Conservation (phyloP, 2,888 invertebrate species). For the Xestoiulus laeticollis region DNA sequence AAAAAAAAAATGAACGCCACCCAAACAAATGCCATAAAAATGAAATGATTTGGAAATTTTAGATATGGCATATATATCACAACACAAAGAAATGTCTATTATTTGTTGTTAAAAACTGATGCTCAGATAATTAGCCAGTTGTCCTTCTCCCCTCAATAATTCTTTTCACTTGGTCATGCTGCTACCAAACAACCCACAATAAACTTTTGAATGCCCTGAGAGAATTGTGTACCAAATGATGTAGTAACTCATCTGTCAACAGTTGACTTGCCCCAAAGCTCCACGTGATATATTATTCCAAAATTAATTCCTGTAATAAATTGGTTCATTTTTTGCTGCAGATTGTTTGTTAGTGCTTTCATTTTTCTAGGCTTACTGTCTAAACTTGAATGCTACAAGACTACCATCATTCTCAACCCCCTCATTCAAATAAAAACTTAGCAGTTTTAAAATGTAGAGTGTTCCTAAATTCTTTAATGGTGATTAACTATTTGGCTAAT, state of each 20-base stretch:
- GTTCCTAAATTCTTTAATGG: too few relatives aligned
- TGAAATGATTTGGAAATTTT: not conserved
- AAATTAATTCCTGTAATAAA: slow-evolving; percentile 53
- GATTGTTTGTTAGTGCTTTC: not conserved
- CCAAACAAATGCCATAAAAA: not conserved
- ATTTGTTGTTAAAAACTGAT: slow-evolving; percentile 20
- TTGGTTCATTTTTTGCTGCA: slow-evolving; percentile 52
- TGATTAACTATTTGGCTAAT: too few relatives aligned
- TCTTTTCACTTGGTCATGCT: not conserved
- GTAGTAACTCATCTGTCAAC: slow-evolving; percentile 21
- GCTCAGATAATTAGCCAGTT: slow-evolving; percentile 13
- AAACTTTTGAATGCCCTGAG: not conserved
- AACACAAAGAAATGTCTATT: not conserved
- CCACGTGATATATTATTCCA: slow-evolving; percentile 43
- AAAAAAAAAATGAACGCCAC: not conserved
- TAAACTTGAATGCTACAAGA: not conserved
- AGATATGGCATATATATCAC: not conserved
- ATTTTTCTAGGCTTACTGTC: not conserved
- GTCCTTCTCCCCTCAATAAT: not conserved
- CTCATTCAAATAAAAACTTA: too few relatives aligned
- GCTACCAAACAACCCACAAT: not conserved
- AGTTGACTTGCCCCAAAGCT: slow-evolving; percentile 24
- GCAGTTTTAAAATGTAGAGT: too few relatives aligned
- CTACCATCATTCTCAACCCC: too few relatives aligned
- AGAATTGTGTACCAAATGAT: slow-evolving; percentile 18